Conservation (phyloP, 2,113 vertebrate genomes). For the Trichomycterus rosablanca region DNA sequence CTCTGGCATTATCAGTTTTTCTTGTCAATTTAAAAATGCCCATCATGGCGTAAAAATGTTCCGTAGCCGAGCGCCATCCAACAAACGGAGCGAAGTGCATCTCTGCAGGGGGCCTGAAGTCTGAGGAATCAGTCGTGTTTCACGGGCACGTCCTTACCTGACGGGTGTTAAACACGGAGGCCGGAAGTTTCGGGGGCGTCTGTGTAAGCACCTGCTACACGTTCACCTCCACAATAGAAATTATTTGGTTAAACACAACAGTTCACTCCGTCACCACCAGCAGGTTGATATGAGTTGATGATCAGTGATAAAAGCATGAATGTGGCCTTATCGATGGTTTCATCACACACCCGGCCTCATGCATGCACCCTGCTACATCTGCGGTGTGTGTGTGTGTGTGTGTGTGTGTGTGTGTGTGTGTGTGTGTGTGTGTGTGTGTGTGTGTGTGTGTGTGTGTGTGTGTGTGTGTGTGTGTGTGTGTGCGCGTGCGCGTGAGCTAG, state of each 20-base stretch:
- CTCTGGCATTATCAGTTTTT: constrained; percentile 92
- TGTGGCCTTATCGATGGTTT: too few relatives aligned
- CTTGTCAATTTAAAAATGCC: constrained; percentile 88
- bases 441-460: constrained; percentile 75
- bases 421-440: constrained; percentile 78
- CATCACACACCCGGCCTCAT: too few relatives aligned
- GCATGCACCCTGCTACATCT: too few relatives aligned
- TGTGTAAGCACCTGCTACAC: too few relatives aligned
- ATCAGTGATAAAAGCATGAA: too few relatives aligned
- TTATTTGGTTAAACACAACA: too few relatives aligned
- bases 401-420: constrained; percentile 67
- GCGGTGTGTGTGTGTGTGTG: constrained; percentile 78
- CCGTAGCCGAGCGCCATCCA: neutral
- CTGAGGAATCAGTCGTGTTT: constrained; percentile 50
- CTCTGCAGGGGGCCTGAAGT: too few relatives aligned
- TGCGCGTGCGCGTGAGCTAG: neutral
- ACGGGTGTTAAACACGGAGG: constrained; percentile 76
- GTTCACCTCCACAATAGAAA: too few relatives aligned
- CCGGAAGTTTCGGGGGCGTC: constrained; percentile 79
- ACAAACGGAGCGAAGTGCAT: constrained; percentile 48
- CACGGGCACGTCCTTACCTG: constrained; percentile 94
- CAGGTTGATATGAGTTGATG: too few relatives aligned
- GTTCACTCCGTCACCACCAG: too few relatives aligned
- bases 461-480: neutral
- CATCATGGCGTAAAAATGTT: constrained; percentile 79